Conservation (phyloP, 1,140 invertebrate species). For the Solenopsis fugax region DNA sequence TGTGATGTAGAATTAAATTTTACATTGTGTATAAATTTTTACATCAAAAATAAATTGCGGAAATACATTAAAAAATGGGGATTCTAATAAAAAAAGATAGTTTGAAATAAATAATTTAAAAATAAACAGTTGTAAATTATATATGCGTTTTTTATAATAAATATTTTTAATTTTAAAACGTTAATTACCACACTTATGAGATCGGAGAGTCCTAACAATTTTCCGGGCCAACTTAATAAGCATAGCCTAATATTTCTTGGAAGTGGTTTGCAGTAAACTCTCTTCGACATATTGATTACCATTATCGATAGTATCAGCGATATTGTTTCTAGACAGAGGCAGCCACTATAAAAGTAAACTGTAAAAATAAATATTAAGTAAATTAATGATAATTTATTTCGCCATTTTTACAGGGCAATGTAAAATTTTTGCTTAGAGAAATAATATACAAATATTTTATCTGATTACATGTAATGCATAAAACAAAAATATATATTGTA, state of each 20-base stretch:
- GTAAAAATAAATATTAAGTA: constrained; percentile 77
- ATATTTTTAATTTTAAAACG: constrained; percentile 24
- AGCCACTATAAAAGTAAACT: constrained; percentile 88
- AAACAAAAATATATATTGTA: too few species aligned
- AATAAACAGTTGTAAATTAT: not conserved
- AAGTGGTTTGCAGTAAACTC: constrained; percentile 85
- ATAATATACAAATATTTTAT: too few species aligned
- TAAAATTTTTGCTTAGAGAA: not conserved
- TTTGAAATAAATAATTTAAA: too few species aligned
- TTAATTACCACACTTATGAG: constrained; percentile 73
- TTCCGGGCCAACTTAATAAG: constrained; percentile 87
- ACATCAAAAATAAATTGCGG: too few species aligned
- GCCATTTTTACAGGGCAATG: not conserved
- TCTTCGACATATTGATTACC: constrained; percentile 88
- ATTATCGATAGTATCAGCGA: constrained; percentile 89
- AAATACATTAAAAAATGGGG: too few species aligned
- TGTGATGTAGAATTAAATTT: not conserved
- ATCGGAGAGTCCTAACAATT: constrained; percentile 86
- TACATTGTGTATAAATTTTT: not conserved
- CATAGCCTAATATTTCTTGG: constrained; percentile 87
- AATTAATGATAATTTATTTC: constrained; percentile 5
- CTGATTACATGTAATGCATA: too few species aligned
- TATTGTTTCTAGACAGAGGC: constrained; percentile 88
- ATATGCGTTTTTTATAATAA: constrained; percentile 7
- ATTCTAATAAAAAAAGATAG: too few species aligned